These are phyloP conservation scores for Lepetodrilus schrolli DNA, from an alignment of 2,888 invertebrate species.

Conservation along the genomic window DNA sequence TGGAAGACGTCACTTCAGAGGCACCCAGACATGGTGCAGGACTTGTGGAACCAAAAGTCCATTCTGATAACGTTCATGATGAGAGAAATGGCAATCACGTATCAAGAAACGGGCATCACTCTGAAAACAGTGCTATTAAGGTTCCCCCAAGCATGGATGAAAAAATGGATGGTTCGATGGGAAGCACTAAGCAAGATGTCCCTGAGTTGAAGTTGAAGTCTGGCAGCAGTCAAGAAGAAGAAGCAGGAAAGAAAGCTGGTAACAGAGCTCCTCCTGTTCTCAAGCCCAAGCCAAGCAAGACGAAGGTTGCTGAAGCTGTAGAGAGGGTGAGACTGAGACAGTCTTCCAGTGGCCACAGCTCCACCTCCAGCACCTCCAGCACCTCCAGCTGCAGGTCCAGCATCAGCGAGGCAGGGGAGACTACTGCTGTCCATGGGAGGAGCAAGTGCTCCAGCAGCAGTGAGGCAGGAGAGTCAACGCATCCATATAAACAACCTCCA, in stretches of 20 bases:
- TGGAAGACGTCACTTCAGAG: slow-evolving; percentile 14
- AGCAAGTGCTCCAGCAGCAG: neutral
- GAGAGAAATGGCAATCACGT: neutral
- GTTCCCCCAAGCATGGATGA: neutral
- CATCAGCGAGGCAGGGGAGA: neutral
- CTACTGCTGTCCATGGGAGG: too few species aligned
- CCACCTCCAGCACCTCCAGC: neutral
- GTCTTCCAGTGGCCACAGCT: slow-evolving; percentile 9
- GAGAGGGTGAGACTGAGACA: neutral
- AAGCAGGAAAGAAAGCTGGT: neutral
- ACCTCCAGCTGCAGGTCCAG: neutral
- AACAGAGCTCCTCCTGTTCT: neutral
- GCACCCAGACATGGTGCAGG: neutral
- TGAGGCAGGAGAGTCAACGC: neutral
- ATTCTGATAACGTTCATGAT: neutral
- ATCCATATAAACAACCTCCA: neutral
- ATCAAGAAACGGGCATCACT: neutral
- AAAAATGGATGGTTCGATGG: neutral
- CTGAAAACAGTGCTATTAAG: slow-evolving; percentile 1
- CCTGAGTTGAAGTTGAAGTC: neutral
- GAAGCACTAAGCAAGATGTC: neutral
- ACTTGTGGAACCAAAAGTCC: neutral
- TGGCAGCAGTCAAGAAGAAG: neutral
- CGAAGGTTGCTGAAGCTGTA: neutral
- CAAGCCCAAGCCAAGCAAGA: slow-evolving; percentile 8